Conservation (phyloP, 2,888 invertebrate species). For the Spilarctia lutea region DNA sequence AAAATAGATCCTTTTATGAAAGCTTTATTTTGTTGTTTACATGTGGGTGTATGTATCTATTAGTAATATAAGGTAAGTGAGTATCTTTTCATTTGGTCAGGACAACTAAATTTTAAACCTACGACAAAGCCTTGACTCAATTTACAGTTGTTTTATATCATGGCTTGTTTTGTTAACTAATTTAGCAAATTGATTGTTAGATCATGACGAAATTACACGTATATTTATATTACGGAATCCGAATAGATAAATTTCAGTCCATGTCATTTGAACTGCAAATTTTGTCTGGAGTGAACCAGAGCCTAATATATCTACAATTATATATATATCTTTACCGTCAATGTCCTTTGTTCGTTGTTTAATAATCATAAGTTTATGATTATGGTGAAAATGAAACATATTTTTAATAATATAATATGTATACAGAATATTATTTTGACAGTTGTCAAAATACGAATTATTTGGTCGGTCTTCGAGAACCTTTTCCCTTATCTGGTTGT, state of each 20-base stretch:
- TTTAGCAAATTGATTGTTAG: conserved; percentile 17
- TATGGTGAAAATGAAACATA: too few species aligned
- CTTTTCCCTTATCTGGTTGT: background rate
- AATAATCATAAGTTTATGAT: too few species aligned
- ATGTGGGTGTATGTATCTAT: conserved; percentile 30
- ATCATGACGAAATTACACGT: conserved; percentile 26
- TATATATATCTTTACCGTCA: too few species aligned
- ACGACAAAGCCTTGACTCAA: conserved; percentile 49
- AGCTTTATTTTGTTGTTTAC: conserved; percentile 6
- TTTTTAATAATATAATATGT: too few species aligned
- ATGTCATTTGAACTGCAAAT: too few species aligned
- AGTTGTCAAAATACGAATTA: background rate
- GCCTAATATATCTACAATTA: too few species aligned
- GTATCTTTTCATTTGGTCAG: conserved; percentile 4
- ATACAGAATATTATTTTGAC: too few species aligned
- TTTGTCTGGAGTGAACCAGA: too few species aligned
- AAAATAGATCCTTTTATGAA: conserved; percentile 12
- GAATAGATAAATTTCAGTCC: background rate
- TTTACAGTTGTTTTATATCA: conserved; percentile 27
- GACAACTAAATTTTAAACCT: conserved; percentile 44
- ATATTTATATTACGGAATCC: background rate
- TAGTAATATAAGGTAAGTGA: conserved; percentile 8
- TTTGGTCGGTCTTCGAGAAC: background rate
- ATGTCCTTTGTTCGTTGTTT: background rate
- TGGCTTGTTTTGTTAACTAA: conserved; percentile 19